Conservation (phyloP, 2,888 invertebrate genomes). For the Lycaena phlaeas region DNA sequence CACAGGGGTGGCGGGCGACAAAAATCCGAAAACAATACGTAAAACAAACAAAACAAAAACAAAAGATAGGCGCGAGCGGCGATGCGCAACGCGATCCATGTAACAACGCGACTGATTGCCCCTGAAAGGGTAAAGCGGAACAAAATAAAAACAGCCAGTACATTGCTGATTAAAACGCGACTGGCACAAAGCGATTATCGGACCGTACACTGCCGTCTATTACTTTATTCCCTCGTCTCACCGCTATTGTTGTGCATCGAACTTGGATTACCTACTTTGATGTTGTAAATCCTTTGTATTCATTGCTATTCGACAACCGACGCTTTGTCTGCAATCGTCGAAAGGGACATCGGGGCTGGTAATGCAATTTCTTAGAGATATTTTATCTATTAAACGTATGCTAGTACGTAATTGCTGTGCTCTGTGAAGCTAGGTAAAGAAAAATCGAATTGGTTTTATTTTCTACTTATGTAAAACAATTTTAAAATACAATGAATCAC, state of each 20-base stretch:
- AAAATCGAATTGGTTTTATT: no score
- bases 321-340: neutral
- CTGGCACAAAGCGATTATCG: slow-evolving; percentile 60
- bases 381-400: neutral
- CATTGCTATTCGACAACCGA: slow-evolving; percentile 12
- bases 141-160: slow-evolving; percentile 34
- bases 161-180: slow-evolving; percentile 58
- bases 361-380: neutral
- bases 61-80: slow-evolving; percentile 24
- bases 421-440: no score
- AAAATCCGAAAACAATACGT: slow-evolving; percentile 18
- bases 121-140: slow-evolving; percentile 49
- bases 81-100: slow-evolving; percentile 44
- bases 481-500: no score
- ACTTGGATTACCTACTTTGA: slow-evolving; percentile 33
- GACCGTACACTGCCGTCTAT: slow-evolving; percentile 45
- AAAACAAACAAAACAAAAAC: slow-evolving; percentile 18
- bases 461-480: no score
- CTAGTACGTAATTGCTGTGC: no score
- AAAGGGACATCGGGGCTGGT: neutral
- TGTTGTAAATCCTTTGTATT: slow-evolving; percentile 32
- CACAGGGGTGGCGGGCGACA: slow-evolving; percentile 10
- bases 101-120: slow-evolving; percentile 57
- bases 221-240: slow-evolving; percentile 27
- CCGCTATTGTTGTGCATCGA: slow-evolving; percentile 30